These are phyloP conservation scores for Diaphora mendica DNA, from an alignment of 2,888 invertebrate species.

Conservation along the genomic window DNA sequence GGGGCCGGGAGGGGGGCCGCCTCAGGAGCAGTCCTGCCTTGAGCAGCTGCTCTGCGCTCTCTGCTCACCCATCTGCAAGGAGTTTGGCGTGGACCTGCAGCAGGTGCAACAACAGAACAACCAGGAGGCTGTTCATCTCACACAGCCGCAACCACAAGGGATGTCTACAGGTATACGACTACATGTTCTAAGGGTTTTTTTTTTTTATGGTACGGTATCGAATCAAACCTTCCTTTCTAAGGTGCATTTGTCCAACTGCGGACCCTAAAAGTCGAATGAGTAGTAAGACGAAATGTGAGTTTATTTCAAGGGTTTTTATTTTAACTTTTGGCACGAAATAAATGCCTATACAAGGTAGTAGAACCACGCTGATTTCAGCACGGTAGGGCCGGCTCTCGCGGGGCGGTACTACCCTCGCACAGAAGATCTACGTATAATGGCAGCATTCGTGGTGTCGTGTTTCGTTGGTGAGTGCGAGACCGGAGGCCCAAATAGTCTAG, in stretches of 20 bases:
- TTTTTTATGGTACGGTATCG: not conserved
- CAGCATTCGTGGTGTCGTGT: too few species aligned
- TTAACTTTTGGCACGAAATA: not conserved
- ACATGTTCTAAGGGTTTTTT: too few species aligned
- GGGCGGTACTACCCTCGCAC: too few species aligned
- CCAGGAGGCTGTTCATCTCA: constrained; percentile 73
- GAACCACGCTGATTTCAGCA: too few species aligned
- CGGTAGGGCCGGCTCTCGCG: too few species aligned
- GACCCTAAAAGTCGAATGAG: not conserved
- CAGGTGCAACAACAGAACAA: constrained; percentile 61
- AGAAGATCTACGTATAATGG: too few species aligned
- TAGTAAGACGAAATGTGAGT: not conserved
- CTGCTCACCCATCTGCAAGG: constrained; percentile 83
- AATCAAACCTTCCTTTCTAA: too few species aligned
- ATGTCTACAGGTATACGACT: constrained; percentile 55
- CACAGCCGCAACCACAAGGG: constrained; percentile 69
- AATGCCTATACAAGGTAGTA: too few species aligned
- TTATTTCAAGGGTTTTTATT: not conserved
- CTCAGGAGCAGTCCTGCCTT: constrained; percentile 71
- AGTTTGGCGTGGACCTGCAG: constrained; percentile 78
- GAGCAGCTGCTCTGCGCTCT: constrained; percentile 81
- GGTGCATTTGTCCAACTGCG: too few species aligned
- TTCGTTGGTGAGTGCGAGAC: too few species aligned
- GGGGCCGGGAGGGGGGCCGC: constrained; percentile 39
- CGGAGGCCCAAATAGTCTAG: too few species aligned